phyloP scores from a whole-genome alignment of 2,113 vertebrate genomes.

The Phylloscopus whistleri region DNA sequence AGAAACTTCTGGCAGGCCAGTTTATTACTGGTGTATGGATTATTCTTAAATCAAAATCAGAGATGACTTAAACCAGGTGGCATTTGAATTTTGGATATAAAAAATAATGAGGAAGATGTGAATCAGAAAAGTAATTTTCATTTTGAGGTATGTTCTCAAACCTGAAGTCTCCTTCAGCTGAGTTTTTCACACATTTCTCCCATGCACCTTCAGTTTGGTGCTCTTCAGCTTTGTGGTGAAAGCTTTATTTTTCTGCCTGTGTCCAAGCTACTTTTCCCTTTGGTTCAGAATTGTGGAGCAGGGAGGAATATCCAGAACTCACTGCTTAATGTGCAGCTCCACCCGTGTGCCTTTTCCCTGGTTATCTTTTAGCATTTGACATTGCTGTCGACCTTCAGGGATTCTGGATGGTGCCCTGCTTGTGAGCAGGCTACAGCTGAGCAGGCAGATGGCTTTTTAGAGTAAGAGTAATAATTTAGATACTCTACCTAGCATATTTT shows the following conservation, averaged over 20 bases:
- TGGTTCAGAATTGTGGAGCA: background rate
- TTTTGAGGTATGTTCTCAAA: background rate
- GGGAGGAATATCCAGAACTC: background rate
- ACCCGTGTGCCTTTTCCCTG: background rate
- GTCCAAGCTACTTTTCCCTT: background rate
- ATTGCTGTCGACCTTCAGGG: background rate
- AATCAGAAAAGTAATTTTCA: conserved; percentile 6
- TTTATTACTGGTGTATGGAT: conserved; percentile 3
- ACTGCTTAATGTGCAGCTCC: background rate
- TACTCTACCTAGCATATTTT: background rate
- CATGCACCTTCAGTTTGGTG: background rate
- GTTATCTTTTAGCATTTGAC: background rate
- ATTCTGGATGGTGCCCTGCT: background rate
- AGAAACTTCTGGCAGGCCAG: background rate
- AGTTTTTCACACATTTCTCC: background rate
- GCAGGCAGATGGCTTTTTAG: background rate
- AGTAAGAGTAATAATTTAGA: background rate
- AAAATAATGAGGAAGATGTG: conserved; percentile 33
- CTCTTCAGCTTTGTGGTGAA: background rate
- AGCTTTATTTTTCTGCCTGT: background rate
- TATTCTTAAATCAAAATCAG: conserved; percentile 34
- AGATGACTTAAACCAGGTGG: background rate
- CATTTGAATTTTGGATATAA: conserved; percentile 26
- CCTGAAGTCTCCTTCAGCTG: background rate
- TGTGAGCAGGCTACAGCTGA: background rate